phyloP scores from a whole-genome alignment of 2,113 vertebrate species.

The Serilophus lunatus region DNA sequence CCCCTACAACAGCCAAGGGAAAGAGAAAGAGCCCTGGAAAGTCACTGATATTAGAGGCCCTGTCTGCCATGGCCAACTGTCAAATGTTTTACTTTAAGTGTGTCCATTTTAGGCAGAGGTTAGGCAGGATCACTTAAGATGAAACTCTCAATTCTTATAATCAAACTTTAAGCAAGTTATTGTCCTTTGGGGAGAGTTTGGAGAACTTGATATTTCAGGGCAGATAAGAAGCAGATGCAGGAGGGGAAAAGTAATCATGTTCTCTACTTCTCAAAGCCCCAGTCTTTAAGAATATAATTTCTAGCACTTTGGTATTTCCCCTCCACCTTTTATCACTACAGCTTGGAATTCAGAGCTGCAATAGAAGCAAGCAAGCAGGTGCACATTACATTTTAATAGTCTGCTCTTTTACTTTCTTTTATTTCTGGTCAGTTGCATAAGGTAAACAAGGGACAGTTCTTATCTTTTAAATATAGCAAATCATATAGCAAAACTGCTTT shows the following conservation, averaged over 20 bases:
- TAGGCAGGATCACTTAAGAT: not conserved
- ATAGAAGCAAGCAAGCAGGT: not conserved
- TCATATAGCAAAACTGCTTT: not conserved
- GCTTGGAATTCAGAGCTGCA: not conserved
- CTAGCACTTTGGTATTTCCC: not conserved
- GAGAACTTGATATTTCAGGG: not conserved
- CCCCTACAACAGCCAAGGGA: not conserved
- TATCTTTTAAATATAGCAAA: not conserved
- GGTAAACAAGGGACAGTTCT: not conserved
- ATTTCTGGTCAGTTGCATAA: not conserved
- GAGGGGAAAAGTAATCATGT: not conserved
- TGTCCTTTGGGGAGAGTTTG: not conserved
- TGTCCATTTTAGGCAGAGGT: not conserved
- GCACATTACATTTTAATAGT: not conserved
- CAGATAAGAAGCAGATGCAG: not conserved
- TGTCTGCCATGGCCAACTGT: not conserved
- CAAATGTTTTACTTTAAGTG: not conserved
- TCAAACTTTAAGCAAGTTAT: not conserved
- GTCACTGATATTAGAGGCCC: not conserved
- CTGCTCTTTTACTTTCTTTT: not conserved
- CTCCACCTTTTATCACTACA: not conserved
- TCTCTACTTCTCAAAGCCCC: not conserved
- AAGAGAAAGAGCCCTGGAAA: not conserved
- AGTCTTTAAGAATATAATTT: not conserved
- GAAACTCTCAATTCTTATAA: not conserved